A percentile compares a stretch with the other conserved stretches of the same genome.
Conservation (phyloP, 2,888 invertebrate species). For the Exephanes ischioxanthus region DNA sequence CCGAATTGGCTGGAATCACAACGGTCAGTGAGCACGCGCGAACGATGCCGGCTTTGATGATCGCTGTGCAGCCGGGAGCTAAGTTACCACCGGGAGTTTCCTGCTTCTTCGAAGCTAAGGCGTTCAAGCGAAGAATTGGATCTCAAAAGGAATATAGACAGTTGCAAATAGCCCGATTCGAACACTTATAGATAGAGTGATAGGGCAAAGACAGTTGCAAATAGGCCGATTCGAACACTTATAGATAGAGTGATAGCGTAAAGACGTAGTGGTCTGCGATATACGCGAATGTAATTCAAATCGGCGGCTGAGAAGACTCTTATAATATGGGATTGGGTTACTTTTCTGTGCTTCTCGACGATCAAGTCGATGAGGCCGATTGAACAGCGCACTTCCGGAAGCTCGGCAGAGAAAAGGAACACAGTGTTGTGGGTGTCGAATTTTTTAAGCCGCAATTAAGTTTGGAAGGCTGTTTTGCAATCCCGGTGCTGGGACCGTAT, state of each 20-base stretch:
- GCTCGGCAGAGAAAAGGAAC: not conserved
- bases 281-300: not conserved
- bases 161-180: not conserved
- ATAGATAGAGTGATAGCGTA: not conserved
- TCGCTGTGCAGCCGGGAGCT: conserved; percentile 19
- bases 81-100: conserved; percentile 46
- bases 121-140: conserved; percentile 36
- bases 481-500: not conserved
- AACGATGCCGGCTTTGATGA: conserved; percentile 27
- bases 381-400: too few relatives aligned
- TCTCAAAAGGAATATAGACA: conserved; percentile 41
- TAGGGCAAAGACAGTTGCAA: not conserved
- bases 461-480: not conserved
- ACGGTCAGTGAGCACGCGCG: conserved; percentile 43
- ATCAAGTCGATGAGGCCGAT: too few relatives aligned
- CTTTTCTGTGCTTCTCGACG: not conserved
- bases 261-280: not conserved
- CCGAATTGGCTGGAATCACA: conserved; percentile 41
- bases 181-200: not conserved
- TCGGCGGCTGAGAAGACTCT: not conserved
- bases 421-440: not conserved
- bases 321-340: not conserved
- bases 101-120: conserved; percentile 38
- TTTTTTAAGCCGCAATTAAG: not conserved
- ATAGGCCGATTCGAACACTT: not conserved